Conservation (phyloP, 1,140 invertebrate genomes). For the Dreissena polymorpha region DNA sequence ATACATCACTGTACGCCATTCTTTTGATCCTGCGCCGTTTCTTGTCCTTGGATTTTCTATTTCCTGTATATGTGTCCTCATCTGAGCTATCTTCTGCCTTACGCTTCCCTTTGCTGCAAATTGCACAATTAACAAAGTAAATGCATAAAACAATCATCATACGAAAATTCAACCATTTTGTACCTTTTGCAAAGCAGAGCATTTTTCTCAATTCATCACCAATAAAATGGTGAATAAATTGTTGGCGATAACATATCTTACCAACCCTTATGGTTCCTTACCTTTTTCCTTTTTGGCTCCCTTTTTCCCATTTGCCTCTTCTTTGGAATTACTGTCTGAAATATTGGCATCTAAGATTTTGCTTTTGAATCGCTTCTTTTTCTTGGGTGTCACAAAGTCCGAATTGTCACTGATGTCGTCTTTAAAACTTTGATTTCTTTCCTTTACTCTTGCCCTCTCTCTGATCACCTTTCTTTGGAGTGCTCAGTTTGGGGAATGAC, state of each 20-base stretch:
- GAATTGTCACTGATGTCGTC: constrained; percentile 45
- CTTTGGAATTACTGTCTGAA: constrained; percentile 32
- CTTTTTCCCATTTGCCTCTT: not conserved
- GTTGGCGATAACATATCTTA: too few relatives aligned
- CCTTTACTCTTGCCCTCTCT: not conserved
- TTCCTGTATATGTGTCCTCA: constrained; percentile 55
- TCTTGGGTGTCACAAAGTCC: constrained; percentile 42
- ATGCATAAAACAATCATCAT: too few relatives aligned
- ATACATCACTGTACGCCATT: constrained; percentile 6
- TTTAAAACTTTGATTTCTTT: constrained; percentile 3
- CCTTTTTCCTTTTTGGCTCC: constrained; percentile 39
- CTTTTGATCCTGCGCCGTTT: constrained; percentile 46
- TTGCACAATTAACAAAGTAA: not conserved
- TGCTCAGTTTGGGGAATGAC: constrained; percentile 40
- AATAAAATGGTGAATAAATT: too few relatives aligned
- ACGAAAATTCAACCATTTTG: too few relatives aligned
- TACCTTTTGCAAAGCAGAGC: too few relatives aligned
- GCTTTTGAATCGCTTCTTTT: constrained; percentile 31
- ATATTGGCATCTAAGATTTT: constrained; percentile 58
- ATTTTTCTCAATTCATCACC: too few relatives aligned
- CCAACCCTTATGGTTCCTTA: constrained; percentile 23
- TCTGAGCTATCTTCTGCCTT: constrained; percentile 29
- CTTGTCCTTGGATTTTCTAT: constrained; percentile 45
- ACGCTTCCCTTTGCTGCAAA: constrained; percentile 11
- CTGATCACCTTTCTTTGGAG: constrained; percentile 25